Evolutionary conservation across 2,113 vertebrate species (phyloP), one percentile per base, ranked within the genome.

Genomic region (Larimichthys crocea): DNA sequence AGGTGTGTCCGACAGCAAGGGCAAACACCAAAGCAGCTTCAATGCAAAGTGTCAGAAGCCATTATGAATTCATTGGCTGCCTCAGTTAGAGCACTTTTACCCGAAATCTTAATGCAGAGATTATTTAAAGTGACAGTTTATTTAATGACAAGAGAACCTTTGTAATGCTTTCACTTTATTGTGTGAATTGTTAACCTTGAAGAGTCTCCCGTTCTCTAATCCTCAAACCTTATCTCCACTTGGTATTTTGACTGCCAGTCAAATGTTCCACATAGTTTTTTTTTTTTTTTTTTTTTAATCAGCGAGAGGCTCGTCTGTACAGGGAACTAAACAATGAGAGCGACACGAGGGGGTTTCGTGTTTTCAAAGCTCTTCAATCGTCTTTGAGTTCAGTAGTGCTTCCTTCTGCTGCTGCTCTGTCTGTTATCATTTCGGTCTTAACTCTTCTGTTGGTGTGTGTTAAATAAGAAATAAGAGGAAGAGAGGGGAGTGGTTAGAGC

Each of bases 141-240:
- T 89, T 80, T 87, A 71, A 82, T 40, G 57, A 76, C 70, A 56
- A 49, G 44, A 78, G 56, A 76, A 65, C 57, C 35, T 69, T 74
- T 86, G 46, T 81, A 24, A 83, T 15, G 24, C 79, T 63, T 67
- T 80, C 52, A 46, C 74, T 84, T 74, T 61, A 82, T 76, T 76
- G 24, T 81, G 85, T 85, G 59, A 76, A 71, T 86, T 83, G 56
- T 84, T 88, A 74, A 90, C 86, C 81, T 90, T 89, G 74, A 88
- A 59, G 52, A 68, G 72, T 49, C 40, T 59, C 44, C 42, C 15
- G 14, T 78, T 52, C 68, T 82, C 50, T 82, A 80, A 86, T 90
- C 85, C 88, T 74, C 64, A 60, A 81, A 81, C 76, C 57, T 85
- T 83, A 88, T 85, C 87, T 84, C 49, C 3, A 6, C 72, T 85